phyloP scores from a whole-genome alignment of 1,140 invertebrate genomes.

The Ips typographus region DNA sequence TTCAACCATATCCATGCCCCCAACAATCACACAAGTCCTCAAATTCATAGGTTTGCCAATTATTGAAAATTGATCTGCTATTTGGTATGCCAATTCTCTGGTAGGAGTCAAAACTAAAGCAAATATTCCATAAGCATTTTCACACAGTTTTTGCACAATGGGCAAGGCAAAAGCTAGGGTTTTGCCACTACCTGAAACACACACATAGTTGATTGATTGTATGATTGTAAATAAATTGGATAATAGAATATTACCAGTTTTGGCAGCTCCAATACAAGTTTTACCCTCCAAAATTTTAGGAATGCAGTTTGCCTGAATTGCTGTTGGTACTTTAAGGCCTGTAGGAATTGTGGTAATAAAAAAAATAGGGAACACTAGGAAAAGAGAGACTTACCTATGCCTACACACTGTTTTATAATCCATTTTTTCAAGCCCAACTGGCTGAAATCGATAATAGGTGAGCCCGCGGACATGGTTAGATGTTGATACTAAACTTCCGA shows the following conservation, averaged over 20 bases:
- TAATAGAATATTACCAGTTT: constrained; percentile 70
- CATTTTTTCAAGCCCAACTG: constrained; percentile 38
- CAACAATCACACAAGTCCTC: constrained; percentile 81
- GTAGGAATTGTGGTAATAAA: constrained; percentile 34
- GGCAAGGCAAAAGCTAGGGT: constrained; percentile 96
- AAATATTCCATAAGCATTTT: constrained; percentile 94
- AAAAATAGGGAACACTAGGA: constrained; percentile 10
- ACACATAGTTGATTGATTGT: neutral
- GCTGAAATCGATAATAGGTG: constrained; percentile 1
- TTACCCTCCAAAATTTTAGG: constrained; percentile 76
- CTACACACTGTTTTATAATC: constrained; percentile 47
- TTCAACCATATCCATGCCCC: constrained; percentile 89
- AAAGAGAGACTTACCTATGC: constrained; percentile 11
- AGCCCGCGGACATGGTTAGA: too few relatives aligned
- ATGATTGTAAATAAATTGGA: neutral
- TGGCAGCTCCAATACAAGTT: constrained; percentile 93
- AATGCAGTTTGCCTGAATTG: constrained; percentile 83
- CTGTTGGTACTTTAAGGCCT: constrained; percentile 81
- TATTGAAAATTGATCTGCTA: constrained; percentile 90
- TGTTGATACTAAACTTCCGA: too few relatives aligned
- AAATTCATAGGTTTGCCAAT: constrained; percentile 84
- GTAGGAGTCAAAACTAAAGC: constrained; percentile 95
- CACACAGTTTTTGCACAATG: constrained; percentile 86
- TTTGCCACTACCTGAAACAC: constrained; percentile 75
- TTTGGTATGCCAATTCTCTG: constrained; percentile 91